These are phyloP conservation scores for Chelmon rostratus DNA, from an alignment of 2,797 vertebrate species.

Conservation along the genomic window DNA sequence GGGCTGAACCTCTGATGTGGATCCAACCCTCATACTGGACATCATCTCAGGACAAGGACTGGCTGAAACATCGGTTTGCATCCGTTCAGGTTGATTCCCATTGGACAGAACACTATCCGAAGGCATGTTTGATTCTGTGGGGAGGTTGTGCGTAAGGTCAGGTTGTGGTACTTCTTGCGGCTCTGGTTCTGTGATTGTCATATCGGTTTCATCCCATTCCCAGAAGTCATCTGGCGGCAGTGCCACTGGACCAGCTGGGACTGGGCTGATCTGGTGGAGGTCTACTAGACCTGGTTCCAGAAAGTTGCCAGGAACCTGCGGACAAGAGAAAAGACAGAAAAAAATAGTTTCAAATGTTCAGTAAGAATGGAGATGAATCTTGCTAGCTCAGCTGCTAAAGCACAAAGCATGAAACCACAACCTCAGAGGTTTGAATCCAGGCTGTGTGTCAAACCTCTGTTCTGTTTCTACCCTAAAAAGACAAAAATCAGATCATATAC, in stretches of 20 bases:
- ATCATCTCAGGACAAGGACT: slow-evolving; percentile 13
- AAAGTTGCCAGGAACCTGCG: slow-evolving; percentile 89
- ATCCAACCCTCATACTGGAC: background rate
- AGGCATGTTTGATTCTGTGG: slow-evolving; percentile 49
- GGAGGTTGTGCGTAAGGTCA: slow-evolving; percentile 59
- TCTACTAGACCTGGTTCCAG: slow-evolving; percentile 93
- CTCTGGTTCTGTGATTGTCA: slow-evolving; percentile 88
- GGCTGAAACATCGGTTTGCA: background rate
- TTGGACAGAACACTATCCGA: background rate
- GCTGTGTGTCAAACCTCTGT: background rate
- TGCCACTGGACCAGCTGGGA: slow-evolving; percentile 48
- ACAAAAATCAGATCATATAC: no score
- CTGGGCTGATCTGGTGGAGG: slow-evolving; percentile 83
- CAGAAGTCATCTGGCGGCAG: slow-evolving; percentile 90
- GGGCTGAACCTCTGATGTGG: slow-evolving; percentile 17
- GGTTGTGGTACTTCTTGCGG: slow-evolving; percentile 76
- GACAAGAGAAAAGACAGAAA: slow-evolving; percentile 11
- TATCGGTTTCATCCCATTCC: slow-evolving; percentile 99
- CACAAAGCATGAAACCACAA: background rate
- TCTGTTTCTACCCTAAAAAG: background rate
- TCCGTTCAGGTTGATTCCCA: background rate
- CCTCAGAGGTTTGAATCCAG: background rate
- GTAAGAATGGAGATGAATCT: background rate
- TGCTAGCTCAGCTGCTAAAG: background rate
- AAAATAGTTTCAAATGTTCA: slow-evolving; percentile 7